Conservation (phyloP, 2,797 vertebrate species). For the Taenioides sp. region DNA sequence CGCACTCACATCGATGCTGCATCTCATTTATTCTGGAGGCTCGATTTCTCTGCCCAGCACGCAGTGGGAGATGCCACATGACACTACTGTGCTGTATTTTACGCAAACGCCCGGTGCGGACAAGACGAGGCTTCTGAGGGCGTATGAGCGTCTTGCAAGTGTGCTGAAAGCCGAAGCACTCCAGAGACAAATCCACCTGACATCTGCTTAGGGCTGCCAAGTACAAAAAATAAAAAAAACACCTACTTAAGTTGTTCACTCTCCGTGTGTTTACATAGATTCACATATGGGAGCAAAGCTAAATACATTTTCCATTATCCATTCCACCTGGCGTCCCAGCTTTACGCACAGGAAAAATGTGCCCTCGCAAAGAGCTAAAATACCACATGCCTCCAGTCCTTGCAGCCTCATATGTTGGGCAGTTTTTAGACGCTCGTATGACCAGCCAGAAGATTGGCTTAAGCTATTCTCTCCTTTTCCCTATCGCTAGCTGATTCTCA, state of each 20-base stretch:
- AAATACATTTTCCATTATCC: conserved; percentile 16
- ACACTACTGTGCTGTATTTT: neutral
- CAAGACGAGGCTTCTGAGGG: neutral
- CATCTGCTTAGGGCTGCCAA: neutral
- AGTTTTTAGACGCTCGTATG: conserved; percentile 9
- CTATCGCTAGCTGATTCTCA: conserved; percentile 7
- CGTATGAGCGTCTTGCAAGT: neutral
- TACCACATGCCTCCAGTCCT: neutral
- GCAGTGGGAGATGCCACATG: conserved; percentile 2
- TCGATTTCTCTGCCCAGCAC: conserved; percentile 4
- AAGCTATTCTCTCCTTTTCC: neutral
- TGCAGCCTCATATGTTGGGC: neutral
- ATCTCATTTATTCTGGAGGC: conserved; percentile 4
- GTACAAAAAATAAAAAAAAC: neutral
- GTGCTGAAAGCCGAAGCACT: neutral
- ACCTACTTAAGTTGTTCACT: neutral
- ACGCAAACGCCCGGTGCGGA: conserved; percentile 7
- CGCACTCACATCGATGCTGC: conserved; percentile 1
- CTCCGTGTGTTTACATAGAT: neutral
- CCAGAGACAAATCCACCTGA: neutral
- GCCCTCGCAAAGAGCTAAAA: conserved; percentile 54
- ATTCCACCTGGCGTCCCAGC: neutral
- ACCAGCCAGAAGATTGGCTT: conserved; percentile 37
- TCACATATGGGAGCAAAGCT: conserved; percentile 12
- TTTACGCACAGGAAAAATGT: conserved; percentile 24